Evolutionary conservation across 2,888 invertebrate species (phyloP).

Genomic region (Didymodactylos carnosus): DNA sequence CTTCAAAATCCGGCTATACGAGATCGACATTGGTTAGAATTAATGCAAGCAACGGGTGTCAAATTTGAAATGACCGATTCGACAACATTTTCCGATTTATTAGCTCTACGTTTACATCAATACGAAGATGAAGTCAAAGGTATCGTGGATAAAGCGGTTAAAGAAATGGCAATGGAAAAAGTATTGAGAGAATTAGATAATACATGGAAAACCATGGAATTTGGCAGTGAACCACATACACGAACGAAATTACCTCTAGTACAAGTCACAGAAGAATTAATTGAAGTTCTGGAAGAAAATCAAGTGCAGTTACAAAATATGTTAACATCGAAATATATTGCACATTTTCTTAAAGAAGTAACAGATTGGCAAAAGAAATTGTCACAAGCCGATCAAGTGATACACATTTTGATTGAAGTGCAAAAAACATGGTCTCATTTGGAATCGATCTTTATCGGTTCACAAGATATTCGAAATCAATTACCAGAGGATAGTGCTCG

Average conservation of each 20-base stretch:
- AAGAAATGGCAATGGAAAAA: slow-evolving; percentile 96
- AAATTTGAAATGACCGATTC: slow-evolving; percentile 69
- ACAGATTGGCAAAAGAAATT: slow-evolving; percentile 79
- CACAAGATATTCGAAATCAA: slow-evolving; percentile 81
- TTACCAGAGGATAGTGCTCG: slow-evolving; percentile 75
- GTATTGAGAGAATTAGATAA: slow-evolving; percentile 65
- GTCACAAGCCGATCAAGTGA: slow-evolving; percentile 72
- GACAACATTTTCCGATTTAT: slow-evolving; percentile 70
- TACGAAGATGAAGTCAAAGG: slow-evolving; percentile 81
- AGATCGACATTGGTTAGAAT: slow-evolving; percentile 84
- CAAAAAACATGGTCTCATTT: slow-evolving; percentile 90
- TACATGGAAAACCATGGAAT: slow-evolving; percentile 80
- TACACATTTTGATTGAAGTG: slow-evolving; percentile 56
- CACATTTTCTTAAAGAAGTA: slow-evolving; percentile 78
- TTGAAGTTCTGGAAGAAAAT: slow-evolving; percentile 88
- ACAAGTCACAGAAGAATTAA: slow-evolving; percentile 75
- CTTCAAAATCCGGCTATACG: slow-evolving; percentile 84
- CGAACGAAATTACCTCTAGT: slow-evolving; percentile 67
- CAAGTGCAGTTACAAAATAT: slow-evolving; percentile 88
- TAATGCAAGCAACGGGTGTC: slow-evolving; percentile 78
- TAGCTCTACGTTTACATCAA: slow-evolving; percentile 75
- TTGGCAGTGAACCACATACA: slow-evolving; percentile 57
- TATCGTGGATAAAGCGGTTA: slow-evolving; percentile 89
- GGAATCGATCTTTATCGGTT: slow-evolving; percentile 91
- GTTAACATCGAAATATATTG: slow-evolving; percentile 86